Percentiles rank a stretch among this genome's conserved stretches.
These are phyloP conservation scores for Heliothis virescens DNA, from an alignment of 1,140 invertebrate genomes.

Conservation along the genomic window DNA sequence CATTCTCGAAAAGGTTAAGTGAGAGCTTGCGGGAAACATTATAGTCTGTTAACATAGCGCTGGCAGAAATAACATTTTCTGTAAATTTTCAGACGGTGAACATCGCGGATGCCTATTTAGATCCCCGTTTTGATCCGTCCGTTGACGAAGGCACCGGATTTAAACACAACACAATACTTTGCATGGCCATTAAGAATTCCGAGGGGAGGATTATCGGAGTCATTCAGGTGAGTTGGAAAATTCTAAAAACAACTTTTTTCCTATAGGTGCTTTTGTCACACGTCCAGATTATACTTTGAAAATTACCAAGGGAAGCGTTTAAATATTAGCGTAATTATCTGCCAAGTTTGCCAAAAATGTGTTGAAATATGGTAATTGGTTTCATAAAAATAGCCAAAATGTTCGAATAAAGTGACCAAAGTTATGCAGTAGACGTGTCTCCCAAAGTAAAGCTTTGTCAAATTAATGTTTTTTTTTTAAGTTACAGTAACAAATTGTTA, in stretches of 20 bases:
- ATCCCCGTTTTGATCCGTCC: constrained; percentile 95
- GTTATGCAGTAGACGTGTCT: constrained; percentile 24
- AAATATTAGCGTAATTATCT: constrained; percentile 26
- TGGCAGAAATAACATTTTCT: constrained; percentile 38
- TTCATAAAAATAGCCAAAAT: constrained; percentile 32
- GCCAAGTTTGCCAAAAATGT: constrained; percentile 22
- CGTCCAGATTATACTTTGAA: constrained; percentile 1
- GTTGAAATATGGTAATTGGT: constrained; percentile 31
- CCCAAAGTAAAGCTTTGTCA: neutral
- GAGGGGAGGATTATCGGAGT: constrained; percentile 96
- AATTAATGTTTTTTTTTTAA: constrained; percentile 63
- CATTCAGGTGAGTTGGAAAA: constrained; percentile 89
- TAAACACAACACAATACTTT: constrained; percentile 94
- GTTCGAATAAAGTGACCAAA: neutral
- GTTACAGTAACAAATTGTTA: constrained; percentile 53
- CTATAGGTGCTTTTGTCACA: constrained; percentile 11
- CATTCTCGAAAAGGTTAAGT: constrained; percentile 25
- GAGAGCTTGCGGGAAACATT: constrained; percentile 4
- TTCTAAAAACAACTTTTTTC: constrained; percentile 8
- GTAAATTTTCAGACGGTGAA: constrained; percentile 91
- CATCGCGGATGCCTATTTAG: constrained; percentile 96
- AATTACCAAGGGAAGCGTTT: constrained; percentile 11
- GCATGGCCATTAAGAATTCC: constrained; percentile 97
- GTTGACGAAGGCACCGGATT: constrained; percentile 93
- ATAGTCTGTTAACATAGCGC: neutral